phyloP scores from a whole-genome alignment of 2,888 invertebrate genomes.

The Megamerina dolium region DNA sequence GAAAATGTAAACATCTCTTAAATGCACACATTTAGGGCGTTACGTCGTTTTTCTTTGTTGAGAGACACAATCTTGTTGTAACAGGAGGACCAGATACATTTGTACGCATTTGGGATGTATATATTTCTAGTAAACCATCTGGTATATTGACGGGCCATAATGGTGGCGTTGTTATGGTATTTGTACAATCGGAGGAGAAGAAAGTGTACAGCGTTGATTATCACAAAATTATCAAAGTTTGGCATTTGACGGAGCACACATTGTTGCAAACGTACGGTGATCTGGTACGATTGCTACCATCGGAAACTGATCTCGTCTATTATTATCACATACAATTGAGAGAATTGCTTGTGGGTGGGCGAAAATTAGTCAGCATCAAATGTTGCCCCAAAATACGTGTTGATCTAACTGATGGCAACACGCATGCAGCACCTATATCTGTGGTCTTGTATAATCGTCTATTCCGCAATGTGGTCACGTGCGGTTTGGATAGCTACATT shows the following conservation, averaged over 20 bases:
- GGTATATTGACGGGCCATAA: constrained; percentile 64
- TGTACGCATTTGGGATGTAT: constrained; percentile 74
- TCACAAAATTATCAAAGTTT: constrained; percentile 67
- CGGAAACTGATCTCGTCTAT: constrained; percentile 56
- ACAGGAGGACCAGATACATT: constrained; percentile 72
- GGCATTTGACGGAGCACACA: constrained; percentile 62
- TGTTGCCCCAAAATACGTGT: constrained; percentile 62
- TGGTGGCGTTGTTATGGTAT: constrained; percentile 60
- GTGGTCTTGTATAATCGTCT: constrained; percentile 69
- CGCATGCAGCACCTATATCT: constrained; percentile 65
- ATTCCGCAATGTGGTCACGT: constrained; percentile 68
- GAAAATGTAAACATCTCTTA: background rate
- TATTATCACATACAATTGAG: constrained; percentile 63
- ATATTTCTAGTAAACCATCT: constrained; percentile 62
- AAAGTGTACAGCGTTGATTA: constrained; percentile 67
- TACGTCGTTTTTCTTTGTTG: constrained; percentile 59
- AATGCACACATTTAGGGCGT: constrained; percentile 51
- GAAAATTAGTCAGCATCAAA: constrained; percentile 59
- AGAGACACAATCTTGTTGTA: constrained; percentile 56
- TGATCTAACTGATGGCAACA: constrained; percentile 66
- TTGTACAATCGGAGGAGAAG: constrained; percentile 61
- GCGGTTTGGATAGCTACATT: constrained; percentile 72
- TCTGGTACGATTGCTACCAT: constrained; percentile 57
- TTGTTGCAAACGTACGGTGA: constrained; percentile 65
- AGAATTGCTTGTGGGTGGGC: constrained; percentile 61